Base-by-base conservation (phyloP, 2,888 invertebrate species). In the Apodemia mormo region DNA sequence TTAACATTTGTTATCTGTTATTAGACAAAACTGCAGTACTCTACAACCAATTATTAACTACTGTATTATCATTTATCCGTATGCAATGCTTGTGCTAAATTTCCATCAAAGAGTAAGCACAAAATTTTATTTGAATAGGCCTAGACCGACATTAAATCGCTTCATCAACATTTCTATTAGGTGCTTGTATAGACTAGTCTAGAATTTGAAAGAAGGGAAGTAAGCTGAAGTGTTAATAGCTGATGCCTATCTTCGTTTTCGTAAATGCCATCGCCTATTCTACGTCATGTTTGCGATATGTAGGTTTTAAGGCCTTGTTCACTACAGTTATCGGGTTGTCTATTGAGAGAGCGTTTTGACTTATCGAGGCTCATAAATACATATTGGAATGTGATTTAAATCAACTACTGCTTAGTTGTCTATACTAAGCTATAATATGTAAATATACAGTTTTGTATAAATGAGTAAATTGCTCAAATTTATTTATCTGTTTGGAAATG, bases 181-280 rank as follows among this genome's bases (percentile, higher is more conserved):
- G 67, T 30, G 68, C 45, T 68, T 30, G 45, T 30, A 40, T 69
- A 72, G 66, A 70, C 54, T 67, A 66, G 78, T 78, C 64, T 52
- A 65, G 64, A 68, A 37, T 64, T 68, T 68, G 29, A 54, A 65
- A 68, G 68, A 68, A 68, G 54, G 33, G 52, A 40, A 80, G 76
- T 78, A 78, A 77, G 76, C 80, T 79, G 76, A 80, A 82, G 84
- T 83, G 85, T 84, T 85, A 85, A 85, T 85, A 79, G 83, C 85
- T 85, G 85, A 85, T 85, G 79, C 79, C 74, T 85, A 85, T 85
- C 85, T 82, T 72, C 78, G 75, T 85, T 85, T 84, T 84, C 81
- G 85, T 83, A 79, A 77, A 70, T 45, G 54, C 64, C 49, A 66
- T 30, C 67, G 68, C 66, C 66, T 68, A 52, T 65, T 61, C 43